A percentile compares a stretch with the other conserved stretches of the same genome.
Evolutionary conservation across 1,140 invertebrate species (phyloP).

Genomic region (Microplitis demolitor): DNA sequence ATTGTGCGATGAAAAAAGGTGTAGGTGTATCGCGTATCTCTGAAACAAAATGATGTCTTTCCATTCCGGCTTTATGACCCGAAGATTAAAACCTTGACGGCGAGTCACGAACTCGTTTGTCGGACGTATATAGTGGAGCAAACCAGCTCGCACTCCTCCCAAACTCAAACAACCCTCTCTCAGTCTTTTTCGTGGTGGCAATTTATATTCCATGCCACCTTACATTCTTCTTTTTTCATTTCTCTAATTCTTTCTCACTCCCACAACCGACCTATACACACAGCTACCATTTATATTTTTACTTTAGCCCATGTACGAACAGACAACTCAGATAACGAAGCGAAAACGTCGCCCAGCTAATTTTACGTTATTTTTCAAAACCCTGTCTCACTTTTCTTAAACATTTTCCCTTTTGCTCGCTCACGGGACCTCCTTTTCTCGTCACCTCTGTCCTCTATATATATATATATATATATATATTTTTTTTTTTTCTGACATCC

Average conservation of each 20-base stretch:
- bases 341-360: constrained; percentile 50
- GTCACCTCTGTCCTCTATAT: neutral
- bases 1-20: too few relatives aligned
- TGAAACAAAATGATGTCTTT: constrained; percentile 37
- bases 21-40: too few relatives aligned
- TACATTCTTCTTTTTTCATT: constrained; percentile 5
- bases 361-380: constrained; percentile 57
- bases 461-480: too few relatives aligned
- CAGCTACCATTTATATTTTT: neutral
- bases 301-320: constrained; percentile 24
- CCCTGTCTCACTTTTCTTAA: constrained; percentile 22
- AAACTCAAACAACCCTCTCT: constrained; percentile 12
- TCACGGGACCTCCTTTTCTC: neutral
- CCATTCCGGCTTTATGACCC: constrained; percentile 31
- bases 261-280: neutral
- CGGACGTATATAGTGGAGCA: constrained; percentile 19
- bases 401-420: neutral
- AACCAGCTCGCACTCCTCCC: constrained; percentile 7
- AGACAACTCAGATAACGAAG: constrained; percentile 52
- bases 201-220: constrained; percentile 19
- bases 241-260: neutral
- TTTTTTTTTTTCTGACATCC: neutral
- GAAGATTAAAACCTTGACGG: constrained; percentile 47
- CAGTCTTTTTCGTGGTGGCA: constrained; percentile 18
- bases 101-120: constrained; percentile 50